These are phyloP conservation scores for Rallus limicola DNA, from an alignment of 2,113 vertebrate genomes.

Conservation along the genomic window DNA sequence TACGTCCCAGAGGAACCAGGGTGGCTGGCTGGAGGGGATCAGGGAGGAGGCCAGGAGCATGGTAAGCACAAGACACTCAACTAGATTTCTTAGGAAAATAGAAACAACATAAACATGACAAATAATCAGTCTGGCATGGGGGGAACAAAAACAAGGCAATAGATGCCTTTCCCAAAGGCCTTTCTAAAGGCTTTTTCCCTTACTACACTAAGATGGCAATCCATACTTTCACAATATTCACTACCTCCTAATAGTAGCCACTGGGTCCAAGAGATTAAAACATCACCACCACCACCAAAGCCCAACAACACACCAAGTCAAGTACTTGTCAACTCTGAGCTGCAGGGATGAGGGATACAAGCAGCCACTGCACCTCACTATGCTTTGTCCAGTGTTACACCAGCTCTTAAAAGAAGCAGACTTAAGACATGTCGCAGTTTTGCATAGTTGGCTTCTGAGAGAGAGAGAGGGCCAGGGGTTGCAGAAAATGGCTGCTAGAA, in stretches of 20 bases:
- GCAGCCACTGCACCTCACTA: not conserved
- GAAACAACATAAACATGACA: not conserved
- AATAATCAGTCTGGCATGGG: not conserved
- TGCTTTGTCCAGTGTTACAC: not conserved
- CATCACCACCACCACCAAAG: too few relatives aligned
- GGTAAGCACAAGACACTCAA: not conserved
- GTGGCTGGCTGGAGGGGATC: not conserved
- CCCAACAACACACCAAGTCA: not conserved
- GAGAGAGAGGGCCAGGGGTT: too few relatives aligned
- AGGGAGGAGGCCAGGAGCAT: not conserved
- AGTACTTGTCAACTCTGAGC: not conserved
- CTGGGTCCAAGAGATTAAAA: not conserved
- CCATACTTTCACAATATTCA: not conserved
- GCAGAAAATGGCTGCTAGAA: too few relatives aligned
- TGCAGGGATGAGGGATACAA: not conserved
- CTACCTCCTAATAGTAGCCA: not conserved
- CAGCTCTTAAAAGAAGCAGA: not conserved
- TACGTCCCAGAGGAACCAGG: not conserved
- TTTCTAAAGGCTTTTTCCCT: not conserved
- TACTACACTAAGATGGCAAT: not conserved
- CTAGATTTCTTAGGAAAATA: not conserved
- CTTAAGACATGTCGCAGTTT: not conserved
- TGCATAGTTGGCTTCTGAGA: too few relatives aligned
- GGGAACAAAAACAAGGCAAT: not conserved
- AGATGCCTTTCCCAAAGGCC: not conserved